phyloP scores from a whole-genome alignment of 2,888 invertebrate species.

The Glaucopsyche alexis region DNA sequence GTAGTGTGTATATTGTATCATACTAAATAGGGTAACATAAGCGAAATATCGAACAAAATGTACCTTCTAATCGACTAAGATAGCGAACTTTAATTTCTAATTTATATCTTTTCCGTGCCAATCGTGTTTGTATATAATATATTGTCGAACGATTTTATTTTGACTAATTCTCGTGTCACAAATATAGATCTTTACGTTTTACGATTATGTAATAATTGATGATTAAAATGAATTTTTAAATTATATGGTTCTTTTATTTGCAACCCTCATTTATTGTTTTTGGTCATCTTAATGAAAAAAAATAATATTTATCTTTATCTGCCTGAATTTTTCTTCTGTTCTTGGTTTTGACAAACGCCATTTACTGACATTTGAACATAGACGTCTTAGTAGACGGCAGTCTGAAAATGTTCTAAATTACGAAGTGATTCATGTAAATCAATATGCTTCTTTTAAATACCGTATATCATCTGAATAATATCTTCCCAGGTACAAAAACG shows the following conservation, averaged over 20 bases:
- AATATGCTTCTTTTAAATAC: neutral
- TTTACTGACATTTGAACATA: neutral
- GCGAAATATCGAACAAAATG: slow-evolving; percentile 71
- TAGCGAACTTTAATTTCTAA: slow-evolving; percentile 46
- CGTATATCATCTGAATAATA: neutral
- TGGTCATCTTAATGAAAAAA: neutral
- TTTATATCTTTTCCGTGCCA: slow-evolving; percentile 67
- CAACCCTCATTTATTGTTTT: neutral
- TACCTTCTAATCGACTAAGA: slow-evolving; percentile 60
- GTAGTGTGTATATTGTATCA: slow-evolving; percentile 70
- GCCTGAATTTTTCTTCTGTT: neutral
- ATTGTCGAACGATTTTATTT: slow-evolving; percentile 32
- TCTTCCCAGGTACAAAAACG: neutral
- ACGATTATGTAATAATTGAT: slow-evolving; percentile 55
- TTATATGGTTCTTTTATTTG: slow-evolving; percentile 42
- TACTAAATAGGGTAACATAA: slow-evolving; percentile 62
- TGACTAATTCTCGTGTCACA: slow-evolving; percentile 37
- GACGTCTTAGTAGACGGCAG: neutral
- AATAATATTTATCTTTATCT: neutral
- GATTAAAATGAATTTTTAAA: slow-evolving; percentile 68
- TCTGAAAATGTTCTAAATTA: neutral
- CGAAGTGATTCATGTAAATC: neutral
- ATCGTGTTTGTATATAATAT: slow-evolving; percentile 54
- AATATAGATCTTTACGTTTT: slow-evolving; percentile 35
- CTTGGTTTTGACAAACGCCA: neutral